Conservation (phyloP, 2,113 vertebrate genomes). For the Tretioscincus oriximinensis region DNA sequence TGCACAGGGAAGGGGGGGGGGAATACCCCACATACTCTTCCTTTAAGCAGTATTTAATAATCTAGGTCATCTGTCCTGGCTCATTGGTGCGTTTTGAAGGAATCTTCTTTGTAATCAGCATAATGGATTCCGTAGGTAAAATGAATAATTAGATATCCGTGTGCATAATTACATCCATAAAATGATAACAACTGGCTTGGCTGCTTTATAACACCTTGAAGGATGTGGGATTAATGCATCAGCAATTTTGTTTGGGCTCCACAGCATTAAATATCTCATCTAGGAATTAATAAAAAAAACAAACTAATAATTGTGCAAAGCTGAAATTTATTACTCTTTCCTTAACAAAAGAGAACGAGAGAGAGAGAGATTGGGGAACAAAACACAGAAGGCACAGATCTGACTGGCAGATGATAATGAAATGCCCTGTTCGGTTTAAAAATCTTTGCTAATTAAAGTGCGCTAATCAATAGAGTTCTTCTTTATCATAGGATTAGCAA, state of each 20-base stretch:
- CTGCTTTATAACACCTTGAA: not conserved
- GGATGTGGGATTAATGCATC: not conserved
- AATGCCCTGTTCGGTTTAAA: not conserved
- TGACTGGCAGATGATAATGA: constrained; percentile 25
- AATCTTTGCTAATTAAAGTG: constrained; percentile 28
- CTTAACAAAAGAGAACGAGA: too few relatives aligned
- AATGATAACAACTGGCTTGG: not conserved
- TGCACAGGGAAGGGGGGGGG: not conserved
- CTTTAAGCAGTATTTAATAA: not conserved
- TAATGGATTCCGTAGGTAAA: not conserved
- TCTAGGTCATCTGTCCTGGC: not conserved
- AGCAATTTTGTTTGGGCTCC: not conserved
- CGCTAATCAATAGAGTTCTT: constrained; percentile 25
- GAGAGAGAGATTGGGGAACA: not conserved
- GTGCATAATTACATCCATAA: not conserved
- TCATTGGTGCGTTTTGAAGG: not conserved
- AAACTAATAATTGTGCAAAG: not conserved
- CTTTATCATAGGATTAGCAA: constrained; percentile 11
- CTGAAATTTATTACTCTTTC: not conserved
- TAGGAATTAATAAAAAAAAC: not conserved
- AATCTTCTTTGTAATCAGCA: not conserved
- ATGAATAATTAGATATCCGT: not conserved
- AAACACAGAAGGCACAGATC: not conserved
- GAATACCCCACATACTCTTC: not conserved
- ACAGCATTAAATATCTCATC: not conserved